Percentiles rank a stretch among this genome's conserved stretches.
These are phyloP conservation scores for Xiphorhynchus erythropygius DNA, from an alignment of 2,797 vertebrate species.

Conservation along the genomic window DNA sequence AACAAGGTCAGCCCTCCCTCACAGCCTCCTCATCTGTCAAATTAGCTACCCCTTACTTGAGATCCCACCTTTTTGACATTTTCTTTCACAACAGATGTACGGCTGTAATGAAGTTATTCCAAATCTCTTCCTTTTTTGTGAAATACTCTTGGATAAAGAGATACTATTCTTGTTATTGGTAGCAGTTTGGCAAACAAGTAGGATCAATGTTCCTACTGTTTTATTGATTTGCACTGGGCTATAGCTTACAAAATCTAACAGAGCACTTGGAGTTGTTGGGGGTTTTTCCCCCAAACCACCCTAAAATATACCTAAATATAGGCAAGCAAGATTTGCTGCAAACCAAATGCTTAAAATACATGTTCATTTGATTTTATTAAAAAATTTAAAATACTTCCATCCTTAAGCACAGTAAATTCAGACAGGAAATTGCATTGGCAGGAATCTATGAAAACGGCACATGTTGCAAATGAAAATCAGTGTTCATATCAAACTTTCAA, in stretches of 20 bases:
- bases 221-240: not conserved
- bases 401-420: not conserved
- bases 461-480: not conserved
- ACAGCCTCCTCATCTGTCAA: not conserved
- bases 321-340: not conserved
- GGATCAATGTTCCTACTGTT: not conserved
- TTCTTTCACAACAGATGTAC: not conserved
- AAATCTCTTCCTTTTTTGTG: not conserved
- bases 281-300: accelerated
- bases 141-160: not conserved
- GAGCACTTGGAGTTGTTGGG: not conserved
- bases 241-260: not conserved
- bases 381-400: not conserved
- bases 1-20: not conserved
- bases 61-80: not conserved
- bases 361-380: not conserved
- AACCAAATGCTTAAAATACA: not conserved
- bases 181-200: not conserved
- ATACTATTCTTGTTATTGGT: not conserved
- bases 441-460: not conserved
- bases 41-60: not conserved
- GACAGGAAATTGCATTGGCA: conserved; percentile 20
- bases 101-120: not conserved
- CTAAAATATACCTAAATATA: not conserved
- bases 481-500: not conserved